Evolutionary conservation across 2,797 vertebrate genomes (phyloP), one percentile per base, ranked within the genome.

Genomic region (Linurgus olivaceus): DNA sequence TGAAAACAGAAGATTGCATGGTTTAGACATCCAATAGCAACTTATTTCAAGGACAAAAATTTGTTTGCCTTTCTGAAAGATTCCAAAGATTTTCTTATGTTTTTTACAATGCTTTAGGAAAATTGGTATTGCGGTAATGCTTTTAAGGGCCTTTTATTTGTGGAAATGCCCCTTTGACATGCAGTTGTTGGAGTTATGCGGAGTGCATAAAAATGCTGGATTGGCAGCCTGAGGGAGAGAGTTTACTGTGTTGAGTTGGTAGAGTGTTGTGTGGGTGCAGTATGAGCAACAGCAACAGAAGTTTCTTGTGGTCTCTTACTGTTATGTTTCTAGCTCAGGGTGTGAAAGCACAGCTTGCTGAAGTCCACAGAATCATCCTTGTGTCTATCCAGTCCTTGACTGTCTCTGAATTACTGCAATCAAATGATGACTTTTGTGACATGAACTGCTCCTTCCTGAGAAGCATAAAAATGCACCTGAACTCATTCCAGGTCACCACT

Each of bases 1-100:
- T 94, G 61, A 91, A 95, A 95, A 50, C 59, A 86, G 95, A 88
- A 72, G 67, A 42, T 86, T 88, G 44, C 29, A 21, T 91, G 54
- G 52, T 75, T 55, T 33, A 90, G 47, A 62, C n/a, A 68, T 93
- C 77, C 54, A 61, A 21, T 33, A 84, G 14, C 52, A 93, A 48
- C 18, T 28, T 94, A 66, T 89, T 93, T 48, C 57, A 81, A 42
- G 62, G 61, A 40, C 7, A 73, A 70, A 17, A 79, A 85, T 47
- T 77, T 51, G 40, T 75, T 55, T 20, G 15, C 45, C 74, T 86
- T 94, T 93, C 62, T 71, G 72, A 89, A 85, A 47, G 24, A 68
- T 40, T 65, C 54, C 23, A 15, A 12, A 73, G 8, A 42, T 91
- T 84, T 70, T 85, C 24, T 47, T 10, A 18, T 66, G 8, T 65